Evolutionary conservation across 2,888 invertebrate genomes (phyloP), one percentile per base, ranked within the genome.

Genomic region (Ophion obscuratus): DNA sequence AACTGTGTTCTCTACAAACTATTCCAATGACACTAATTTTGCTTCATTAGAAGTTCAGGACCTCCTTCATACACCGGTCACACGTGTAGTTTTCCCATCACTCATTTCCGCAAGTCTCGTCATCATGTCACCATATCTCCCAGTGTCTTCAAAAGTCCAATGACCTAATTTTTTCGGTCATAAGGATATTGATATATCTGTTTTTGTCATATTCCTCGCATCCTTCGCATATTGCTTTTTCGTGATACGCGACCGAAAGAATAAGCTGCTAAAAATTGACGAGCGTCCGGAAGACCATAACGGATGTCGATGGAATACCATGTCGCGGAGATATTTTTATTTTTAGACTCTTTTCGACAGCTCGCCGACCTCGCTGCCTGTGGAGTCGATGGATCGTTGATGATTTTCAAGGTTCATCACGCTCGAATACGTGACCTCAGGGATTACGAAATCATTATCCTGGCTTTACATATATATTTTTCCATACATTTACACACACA

Each of bases 251-350:
- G 40, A 40, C 40, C 40, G 10, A 36, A 40, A 9, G 36, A 3
- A 31, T 31, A 31, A 62, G 27, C 3, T 5, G 9, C 14, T 44
- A 6, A 47, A 3, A 53, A 27, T 31, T 27, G 27, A 27, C 53
- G 27, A 53, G 59, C 57, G 71, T 73, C 71, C 71, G 71, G 71
- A 73, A 73, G 71, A 73, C 57, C 71, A n/a, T 31, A 71, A 31
- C 71, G 71, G 71, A 71, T 59, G 57, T 71, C 71, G 53, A 57
- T n/a, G 57, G 53, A 70, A 53, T 24, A 70, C 53, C 17, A 40
- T 67, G 40, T 24, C 11, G 7, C 9, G 2, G 70, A 70, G 17
- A 27, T n/a, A 53, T 70, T 27, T 17, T 70, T 31, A 64, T 14
- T 27, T 5, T 17, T 27, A 53, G n/a, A 47, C 27, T 59, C 57